Evolutionary conservation across 2,113 vertebrate genomes (phyloP).

Genomic region (Trichomycterus rosablanca): DNA sequence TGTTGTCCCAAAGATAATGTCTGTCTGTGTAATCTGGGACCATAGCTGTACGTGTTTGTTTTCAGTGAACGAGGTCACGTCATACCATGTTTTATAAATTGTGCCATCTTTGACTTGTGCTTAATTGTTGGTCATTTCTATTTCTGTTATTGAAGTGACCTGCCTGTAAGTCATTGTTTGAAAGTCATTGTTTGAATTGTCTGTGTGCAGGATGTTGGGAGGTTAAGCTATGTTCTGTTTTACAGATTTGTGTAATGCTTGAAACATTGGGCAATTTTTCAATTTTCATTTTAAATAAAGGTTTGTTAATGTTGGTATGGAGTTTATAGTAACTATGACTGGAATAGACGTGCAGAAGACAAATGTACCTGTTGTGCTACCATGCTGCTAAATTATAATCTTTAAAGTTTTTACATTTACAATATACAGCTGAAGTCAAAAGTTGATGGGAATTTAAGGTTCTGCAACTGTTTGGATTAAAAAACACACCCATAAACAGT

Average conservation of each 20-base stretch:
- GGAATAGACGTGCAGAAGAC: no score
- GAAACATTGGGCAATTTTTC: slow-evolving; percentile 31
- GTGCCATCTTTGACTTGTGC: slow-evolving; percentile 28
- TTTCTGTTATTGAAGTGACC: slow-evolving; percentile 16
- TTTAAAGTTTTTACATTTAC: no score
- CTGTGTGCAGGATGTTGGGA: slow-evolving; percentile 12
- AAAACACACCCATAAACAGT: no score
- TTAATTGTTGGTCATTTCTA: slow-evolving; percentile 55
- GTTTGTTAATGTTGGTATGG: slow-evolving; percentile 48
- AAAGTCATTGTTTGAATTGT: slow-evolving; percentile 40
- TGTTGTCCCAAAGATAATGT: slow-evolving; percentile 36
- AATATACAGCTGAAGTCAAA: no score
- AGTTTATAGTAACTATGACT: no score
- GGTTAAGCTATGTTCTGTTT: neutral
- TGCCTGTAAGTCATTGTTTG: slow-evolving; percentile 38
- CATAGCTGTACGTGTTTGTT: slow-evolving; percentile 31
- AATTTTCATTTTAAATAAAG: slow-evolving; percentile 57
- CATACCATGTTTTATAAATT: slow-evolving; percentile 48
- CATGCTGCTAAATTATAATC: no score
- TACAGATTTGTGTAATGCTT: slow-evolving; percentile 19
- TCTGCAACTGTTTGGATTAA: no score
- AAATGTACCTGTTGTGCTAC: no score
- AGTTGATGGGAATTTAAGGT: no score
- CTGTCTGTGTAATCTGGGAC: slow-evolving; percentile 24
- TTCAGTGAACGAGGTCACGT: slow-evolving; percentile 28